These are phyloP conservation scores for Haplochromis burtoni DNA, from an alignment of 2,113 vertebrate genomes.

Conservation along the genomic window DNA sequence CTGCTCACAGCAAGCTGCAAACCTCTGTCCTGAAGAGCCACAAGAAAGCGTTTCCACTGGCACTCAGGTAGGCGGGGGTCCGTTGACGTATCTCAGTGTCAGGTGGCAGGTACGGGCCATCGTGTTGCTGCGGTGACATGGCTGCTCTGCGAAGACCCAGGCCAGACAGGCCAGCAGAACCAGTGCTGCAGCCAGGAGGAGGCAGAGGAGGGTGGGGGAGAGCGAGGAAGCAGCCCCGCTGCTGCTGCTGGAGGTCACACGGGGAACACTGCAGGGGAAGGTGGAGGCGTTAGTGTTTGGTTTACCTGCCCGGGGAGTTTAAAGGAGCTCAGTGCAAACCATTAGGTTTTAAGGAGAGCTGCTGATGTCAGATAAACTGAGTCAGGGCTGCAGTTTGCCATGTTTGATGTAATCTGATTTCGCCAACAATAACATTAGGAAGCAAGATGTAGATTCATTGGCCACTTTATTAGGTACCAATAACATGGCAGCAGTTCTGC, in stretches of 20 bases:
- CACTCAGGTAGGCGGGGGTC: constrained; percentile 75
- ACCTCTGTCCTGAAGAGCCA: not conserved
- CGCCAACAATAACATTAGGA: not conserved
- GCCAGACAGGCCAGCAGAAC: constrained; percentile 14
- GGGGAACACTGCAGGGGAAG: not conserved
- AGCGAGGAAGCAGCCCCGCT: not conserved
- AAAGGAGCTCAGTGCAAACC: not conserved
- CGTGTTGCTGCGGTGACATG: constrained; percentile 47
- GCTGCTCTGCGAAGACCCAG: not conserved
- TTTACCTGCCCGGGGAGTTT: not conserved
- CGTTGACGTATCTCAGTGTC: constrained; percentile 75
- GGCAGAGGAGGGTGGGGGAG: constrained; percentile 16
- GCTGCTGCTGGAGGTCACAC: not conserved
- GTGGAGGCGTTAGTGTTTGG: not conserved
- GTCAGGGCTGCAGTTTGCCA: not conserved
- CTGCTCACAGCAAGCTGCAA: not conserved
- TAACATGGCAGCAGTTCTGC: not conserved
- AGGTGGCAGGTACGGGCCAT: constrained; percentile 61
- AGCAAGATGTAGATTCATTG: not conserved
- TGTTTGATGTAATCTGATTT: fast-evolving
- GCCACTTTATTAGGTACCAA: not conserved
- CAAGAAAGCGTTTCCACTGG: not conserved
- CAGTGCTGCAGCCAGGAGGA: constrained; percentile 63
- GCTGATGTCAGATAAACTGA: not conserved
- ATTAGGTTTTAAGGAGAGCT: fast-evolving